phyloP scores from a whole-genome alignment of 2,797 vertebrate species.

The Ctenopoma kingsleyae region DNA sequence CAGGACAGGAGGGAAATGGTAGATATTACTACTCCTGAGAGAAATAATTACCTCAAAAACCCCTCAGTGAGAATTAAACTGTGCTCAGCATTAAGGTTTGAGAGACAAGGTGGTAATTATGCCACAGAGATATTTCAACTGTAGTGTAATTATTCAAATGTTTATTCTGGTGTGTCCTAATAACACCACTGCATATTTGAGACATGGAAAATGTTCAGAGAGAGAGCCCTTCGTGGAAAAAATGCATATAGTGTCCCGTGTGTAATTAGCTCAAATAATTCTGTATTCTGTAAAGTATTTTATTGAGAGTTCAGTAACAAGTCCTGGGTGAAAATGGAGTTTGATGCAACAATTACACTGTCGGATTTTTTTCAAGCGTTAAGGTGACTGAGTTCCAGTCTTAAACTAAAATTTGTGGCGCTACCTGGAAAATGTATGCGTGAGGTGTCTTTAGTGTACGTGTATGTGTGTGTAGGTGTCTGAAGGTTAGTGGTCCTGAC shows the following conservation, averaged over 20 bases:
- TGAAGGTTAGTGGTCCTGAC: constrained; percentile 65
- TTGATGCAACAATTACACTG: constrained; percentile 19
- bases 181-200: constrained; percentile 41
- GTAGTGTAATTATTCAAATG: constrained; percentile 55
- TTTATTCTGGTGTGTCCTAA: constrained; percentile 49
- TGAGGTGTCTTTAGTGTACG: constrained; percentile 9
- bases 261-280: constrained; percentile 30
- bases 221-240: constrained; percentile 39
- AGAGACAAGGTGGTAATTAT: constrained; percentile 64
- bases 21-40: constrained; percentile 54
- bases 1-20: constrained; percentile 42
- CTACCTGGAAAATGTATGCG: constrained; percentile 37
- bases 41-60: constrained; percentile 56
- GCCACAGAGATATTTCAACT: constrained; percentile 64
- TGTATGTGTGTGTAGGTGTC: constrained; percentile 28
- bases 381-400: constrained; percentile 39
- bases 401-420: constrained; percentile 17
- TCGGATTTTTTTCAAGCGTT: constrained; percentile 4
- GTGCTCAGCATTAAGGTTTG: constrained; percentile 32
- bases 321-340: not conserved
- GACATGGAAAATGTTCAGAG: constrained; percentile 38
- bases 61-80: constrained; percentile 34
- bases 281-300: constrained; percentile 37
- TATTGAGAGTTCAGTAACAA: constrained; percentile 1
- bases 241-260: constrained; percentile 20